Base-by-base conservation (phyloP, 2,113 vertebrate species). In the Tenebrosternarchus preto region DNA sequence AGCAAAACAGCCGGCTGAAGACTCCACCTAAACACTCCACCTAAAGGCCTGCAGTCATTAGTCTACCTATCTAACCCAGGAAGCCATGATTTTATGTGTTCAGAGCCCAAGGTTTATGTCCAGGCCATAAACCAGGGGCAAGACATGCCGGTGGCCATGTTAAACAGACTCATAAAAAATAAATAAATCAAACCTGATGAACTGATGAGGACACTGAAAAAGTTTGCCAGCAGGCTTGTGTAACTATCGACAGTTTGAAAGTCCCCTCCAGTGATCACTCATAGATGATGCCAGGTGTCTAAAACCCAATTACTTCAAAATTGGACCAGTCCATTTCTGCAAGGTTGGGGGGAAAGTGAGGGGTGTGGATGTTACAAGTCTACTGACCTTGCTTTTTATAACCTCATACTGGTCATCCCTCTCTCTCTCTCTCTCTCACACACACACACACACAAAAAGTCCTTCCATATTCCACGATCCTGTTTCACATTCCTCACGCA, bases 21-120 rank as follows among this genome's bases (percentile, higher is more conserved):
- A 1, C 39, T 9, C 11, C 39, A 43, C 39, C 39, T 43, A 9
- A 43, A 43, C 6, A 5, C 39, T 9, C 2, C 43, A 50, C 43
- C 43, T 50, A 12, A 50, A 50, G 12, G 7, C 43, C 43, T 50
- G 11, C 50, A 70, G 76, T 69, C 74, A 29, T 31, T 73, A 77
- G 69, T 25, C 61, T 9, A 56, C 59, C 63, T 76, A 66, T 71
- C 66, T 74, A 50, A 70, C 64, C 70, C 50, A 24, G 57, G 50
- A 24, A 12, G 25, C 33, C 39, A 15, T 39, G 71, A 33, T 64
- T 60, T 39, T 70, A 20, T 31, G 39, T 33, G 68, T 59, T 59
- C 80, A 72, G 69, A 63, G 29, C 17, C 71, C 76, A 81, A 84
- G 80, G 83, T 81, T 76, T 36, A 56, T 81, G 75, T 61, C 31